These are phyloP conservation scores for Drosophila phalerata DNA, from an alignment of 2,888 invertebrate genomes.

Conservation along the genomic window DNA sequence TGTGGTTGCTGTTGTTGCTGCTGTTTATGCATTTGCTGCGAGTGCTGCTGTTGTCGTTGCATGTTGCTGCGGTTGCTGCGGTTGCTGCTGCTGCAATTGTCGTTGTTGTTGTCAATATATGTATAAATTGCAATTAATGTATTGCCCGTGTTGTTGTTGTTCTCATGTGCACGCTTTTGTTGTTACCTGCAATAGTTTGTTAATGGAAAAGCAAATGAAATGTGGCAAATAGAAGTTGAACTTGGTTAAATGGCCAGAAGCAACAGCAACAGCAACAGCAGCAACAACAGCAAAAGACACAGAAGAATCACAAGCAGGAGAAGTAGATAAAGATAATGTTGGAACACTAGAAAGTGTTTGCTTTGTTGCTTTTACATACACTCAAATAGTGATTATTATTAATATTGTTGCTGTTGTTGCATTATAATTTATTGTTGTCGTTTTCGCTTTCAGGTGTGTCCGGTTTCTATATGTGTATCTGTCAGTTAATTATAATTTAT, in stretches of 20 bases:
- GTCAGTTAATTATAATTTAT: slow-evolving; percentile 72
- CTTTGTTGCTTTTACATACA: slow-evolving; percentile 42
- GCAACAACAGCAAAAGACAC: slow-evolving; percentile 10
- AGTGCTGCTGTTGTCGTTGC: slow-evolving; percentile 39
- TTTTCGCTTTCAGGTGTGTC: slow-evolving; percentile 62
- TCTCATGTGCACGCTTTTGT: slow-evolving; percentile 32
- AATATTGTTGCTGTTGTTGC: slow-evolving; percentile 8
- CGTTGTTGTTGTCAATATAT: slow-evolving; percentile 25
- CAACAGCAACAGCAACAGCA: slow-evolving; percentile 1
- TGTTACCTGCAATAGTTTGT: slow-evolving; percentile 46
- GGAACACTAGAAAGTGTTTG: slow-evolving; percentile 68
- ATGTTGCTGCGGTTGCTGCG: slow-evolving; percentile 42
- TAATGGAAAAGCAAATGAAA: slow-evolving; percentile 47
- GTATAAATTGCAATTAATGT: slow-evolving; percentile 57
- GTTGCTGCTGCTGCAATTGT: slow-evolving; percentile 20
- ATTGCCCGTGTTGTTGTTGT: slow-evolving; percentile 43
- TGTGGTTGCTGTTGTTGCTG: slow-evolving; percentile 1
- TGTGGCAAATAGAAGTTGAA: slow-evolving; percentile 33
- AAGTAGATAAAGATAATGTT: slow-evolving; percentile 12
- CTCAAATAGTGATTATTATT: slow-evolving; percentile 30
- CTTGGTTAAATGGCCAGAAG: not conserved
- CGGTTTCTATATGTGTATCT: slow-evolving; percentile 10
- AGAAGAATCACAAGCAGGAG: not conserved
- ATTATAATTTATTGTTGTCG: slow-evolving; percentile 46
- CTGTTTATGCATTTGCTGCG: slow-evolving; percentile 31